These are phyloP conservation scores for Neoitamus cyanurus DNA, from an alignment of 2,888 invertebrate species.

Conservation along the genomic window DNA sequence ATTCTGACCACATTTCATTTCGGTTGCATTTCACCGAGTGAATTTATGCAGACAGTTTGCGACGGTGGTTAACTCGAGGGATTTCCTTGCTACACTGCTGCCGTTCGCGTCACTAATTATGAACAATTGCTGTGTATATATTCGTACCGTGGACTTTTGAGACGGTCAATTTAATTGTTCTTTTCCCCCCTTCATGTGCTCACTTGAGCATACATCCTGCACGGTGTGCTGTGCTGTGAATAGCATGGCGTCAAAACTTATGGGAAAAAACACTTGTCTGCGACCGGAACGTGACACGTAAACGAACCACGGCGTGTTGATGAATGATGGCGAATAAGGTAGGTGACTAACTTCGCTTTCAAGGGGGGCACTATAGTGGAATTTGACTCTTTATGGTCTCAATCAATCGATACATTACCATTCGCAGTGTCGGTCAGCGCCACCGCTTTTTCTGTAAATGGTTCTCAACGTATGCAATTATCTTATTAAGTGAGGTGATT, in stretches of 20 bases:
- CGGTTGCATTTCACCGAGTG: neutral
- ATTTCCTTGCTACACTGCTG: neutral
- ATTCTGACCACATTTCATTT: conserved; percentile 26
- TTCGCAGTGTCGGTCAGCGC: neutral
- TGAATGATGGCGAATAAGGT: neutral
- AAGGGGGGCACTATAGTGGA: neutral
- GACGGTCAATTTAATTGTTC: conserved; percentile 27
- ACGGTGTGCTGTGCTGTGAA: neutral
- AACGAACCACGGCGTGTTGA: neutral
- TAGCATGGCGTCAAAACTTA: neutral
- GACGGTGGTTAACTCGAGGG: neutral
- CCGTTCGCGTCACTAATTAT: conserved; percentile 30
- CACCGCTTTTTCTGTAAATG: neutral
- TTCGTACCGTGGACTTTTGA: neutral
- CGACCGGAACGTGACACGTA: neutral
- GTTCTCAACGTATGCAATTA: neutral
- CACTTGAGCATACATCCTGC: conserved; percentile 47
- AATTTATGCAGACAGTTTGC: conserved; percentile 8
- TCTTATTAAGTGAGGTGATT: neutral
- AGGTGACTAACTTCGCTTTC: neutral
- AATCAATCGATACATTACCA: neutral
- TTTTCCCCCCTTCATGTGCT: neutral
- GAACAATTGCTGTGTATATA: conserved; percentile 15
- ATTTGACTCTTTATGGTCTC: neutral
- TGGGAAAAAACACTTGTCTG: conserved; percentile 1